Percentiles rank a stretch among this genome's conserved stretches.
Conservation (phyloP, 2,888 invertebrate species). For the Spisula subtruncata region DNA sequence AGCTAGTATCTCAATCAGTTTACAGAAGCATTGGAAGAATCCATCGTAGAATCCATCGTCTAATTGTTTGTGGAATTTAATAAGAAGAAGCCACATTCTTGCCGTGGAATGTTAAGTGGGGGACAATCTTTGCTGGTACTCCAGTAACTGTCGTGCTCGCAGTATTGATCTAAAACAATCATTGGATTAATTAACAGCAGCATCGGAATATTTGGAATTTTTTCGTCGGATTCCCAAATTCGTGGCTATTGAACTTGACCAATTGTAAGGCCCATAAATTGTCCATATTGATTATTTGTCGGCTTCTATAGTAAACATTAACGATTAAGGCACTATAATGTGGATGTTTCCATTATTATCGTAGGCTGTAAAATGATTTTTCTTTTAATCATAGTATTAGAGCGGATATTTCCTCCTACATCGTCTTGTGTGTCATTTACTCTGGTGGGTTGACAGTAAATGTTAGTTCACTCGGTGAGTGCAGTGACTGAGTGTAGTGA, state of each 20-base stretch:
- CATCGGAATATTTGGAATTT: slow-evolving; percentile 10
- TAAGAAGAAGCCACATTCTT: slow-evolving; percentile 10
- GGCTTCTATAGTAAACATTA: neutral
- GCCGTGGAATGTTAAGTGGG: slow-evolving; percentile 17
- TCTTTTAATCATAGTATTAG: slow-evolving; percentile 8
- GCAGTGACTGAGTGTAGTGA: neutral
- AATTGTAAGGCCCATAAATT: slow-evolving; percentile 9
- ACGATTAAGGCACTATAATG: slow-evolving; percentile 35
- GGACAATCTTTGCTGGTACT: neutral
- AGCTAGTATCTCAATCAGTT: neutral
- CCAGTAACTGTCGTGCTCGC: neutral
- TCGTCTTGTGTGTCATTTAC: neutral
- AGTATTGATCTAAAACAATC: slow-evolving; percentile 23
- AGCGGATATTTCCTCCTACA: neutral
- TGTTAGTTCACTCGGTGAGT: neutral
- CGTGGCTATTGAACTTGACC: slow-evolving; percentile 22
- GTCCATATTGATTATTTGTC: slow-evolving; percentile 46
- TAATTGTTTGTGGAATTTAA: slow-evolving; percentile 15
- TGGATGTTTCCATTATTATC: slow-evolving; percentile 17
- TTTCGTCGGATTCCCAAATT: neutral
- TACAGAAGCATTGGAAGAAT: neutral
- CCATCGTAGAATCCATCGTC: neutral
- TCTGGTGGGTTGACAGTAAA: neutral
- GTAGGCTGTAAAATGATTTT: slow-evolving; percentile 8
- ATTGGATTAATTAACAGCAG: slow-evolving; percentile 21